Evolutionary conservation across 2,113 vertebrate species (phyloP).

Genomic region (Myotis yumanensis): DNA sequence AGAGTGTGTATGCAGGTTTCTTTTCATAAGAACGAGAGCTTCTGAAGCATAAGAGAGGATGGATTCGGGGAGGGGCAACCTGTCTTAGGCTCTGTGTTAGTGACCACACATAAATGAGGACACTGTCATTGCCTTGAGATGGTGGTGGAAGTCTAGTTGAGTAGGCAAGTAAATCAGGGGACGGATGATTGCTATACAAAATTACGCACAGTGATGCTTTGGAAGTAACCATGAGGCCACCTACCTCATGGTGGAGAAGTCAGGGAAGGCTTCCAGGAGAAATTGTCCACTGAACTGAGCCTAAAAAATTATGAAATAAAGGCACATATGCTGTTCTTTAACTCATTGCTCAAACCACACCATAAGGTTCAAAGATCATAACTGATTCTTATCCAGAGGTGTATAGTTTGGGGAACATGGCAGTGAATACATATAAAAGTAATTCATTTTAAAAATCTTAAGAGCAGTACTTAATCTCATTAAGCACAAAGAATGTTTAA

Average conservation of each 20-base stretch:
- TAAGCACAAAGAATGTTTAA: constrained; percentile 38
- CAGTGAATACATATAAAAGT: constrained; percentile 36
- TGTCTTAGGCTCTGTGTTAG: not conserved
- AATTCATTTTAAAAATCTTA: constrained; percentile 56
- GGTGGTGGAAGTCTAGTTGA: too few species aligned
- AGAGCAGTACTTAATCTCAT: constrained; percentile 45
- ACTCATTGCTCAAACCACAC: not conserved
- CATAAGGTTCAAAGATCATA: not conserved
- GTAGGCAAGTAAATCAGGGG: not conserved
- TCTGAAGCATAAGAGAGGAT: not conserved
- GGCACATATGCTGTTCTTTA: not conserved
- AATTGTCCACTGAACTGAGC: not conserved
- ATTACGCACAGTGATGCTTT: not conserved
- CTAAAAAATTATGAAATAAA: not conserved
- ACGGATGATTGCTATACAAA: not conserved
- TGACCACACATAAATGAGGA: not conserved
- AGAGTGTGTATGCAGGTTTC: not conserved
- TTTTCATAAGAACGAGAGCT: not conserved
- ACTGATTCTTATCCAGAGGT: not conserved
- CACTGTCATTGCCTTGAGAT: not conserved
- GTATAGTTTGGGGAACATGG: not conserved
- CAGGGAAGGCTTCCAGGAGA: not conserved
- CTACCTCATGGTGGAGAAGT: not conserved
- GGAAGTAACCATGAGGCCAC: not conserved
- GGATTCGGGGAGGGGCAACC: too few species aligned